These are phyloP conservation scores for Erythrocercus mccallii DNA, from an alignment of 2,113 vertebrate genomes.

Conservation along the genomic window DNA sequence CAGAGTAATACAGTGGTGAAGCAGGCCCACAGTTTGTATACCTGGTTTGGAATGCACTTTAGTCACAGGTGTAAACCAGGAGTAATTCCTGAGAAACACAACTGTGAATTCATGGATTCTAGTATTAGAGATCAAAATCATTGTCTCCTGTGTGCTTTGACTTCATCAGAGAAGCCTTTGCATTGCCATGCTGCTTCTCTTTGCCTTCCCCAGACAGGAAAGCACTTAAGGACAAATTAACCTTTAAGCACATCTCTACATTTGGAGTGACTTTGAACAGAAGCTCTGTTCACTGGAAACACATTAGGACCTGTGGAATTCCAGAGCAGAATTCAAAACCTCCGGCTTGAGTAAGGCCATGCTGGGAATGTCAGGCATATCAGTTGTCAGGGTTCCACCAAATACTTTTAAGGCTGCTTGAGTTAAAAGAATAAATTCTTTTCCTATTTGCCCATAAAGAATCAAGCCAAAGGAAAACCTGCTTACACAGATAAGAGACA, in stretches of 20 bases:
- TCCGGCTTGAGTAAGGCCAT: neutral
- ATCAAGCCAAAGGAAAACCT: neutral
- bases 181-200: neutral
- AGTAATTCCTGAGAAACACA: neutral
- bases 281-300: neutral
- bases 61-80: neutral
- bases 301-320: neutral
- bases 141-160: neutral
- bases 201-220: neutral
- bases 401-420: neutral
- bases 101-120: neutral
- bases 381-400: neutral
- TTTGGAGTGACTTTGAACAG: neutral
- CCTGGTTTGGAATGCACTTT: neutral
- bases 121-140: neutral
- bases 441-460: neutral
- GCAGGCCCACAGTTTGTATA: neutral
- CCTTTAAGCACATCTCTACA: neutral
- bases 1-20: neutral
- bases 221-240: neutral
- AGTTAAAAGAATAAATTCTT: neutral
- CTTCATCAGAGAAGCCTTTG: neutral
- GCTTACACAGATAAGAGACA: neutral
- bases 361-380: neutral
- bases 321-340: neutral